Base-by-base conservation (phyloP, 1,140 invertebrate genomes). In the Eriosoma lanigerum region DNA sequence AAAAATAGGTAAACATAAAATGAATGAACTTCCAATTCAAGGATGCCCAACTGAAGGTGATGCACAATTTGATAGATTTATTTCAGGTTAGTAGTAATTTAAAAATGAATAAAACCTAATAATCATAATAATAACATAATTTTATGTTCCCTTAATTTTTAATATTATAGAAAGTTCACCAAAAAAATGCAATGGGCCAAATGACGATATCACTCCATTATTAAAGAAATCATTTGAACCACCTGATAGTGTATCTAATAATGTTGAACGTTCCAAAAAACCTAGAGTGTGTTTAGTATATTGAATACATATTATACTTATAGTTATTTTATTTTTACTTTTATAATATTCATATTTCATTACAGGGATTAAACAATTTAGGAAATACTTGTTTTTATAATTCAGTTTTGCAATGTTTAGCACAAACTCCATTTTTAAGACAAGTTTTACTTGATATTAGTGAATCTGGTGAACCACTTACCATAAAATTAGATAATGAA, bases 361-460 rank as follows among this genome's bases (percentile, higher is more conserved):
- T 72, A 62, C 81, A 90, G 87, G 94, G 94, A 17, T 86, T 96
- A 70, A 86, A 86, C 52, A 98, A 98, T 89, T 88, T 98, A 85
- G 96, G 96, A 80, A 97, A 98, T 85, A 98, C 96, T 1, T 98
- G 96, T 86, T 98, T 97, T 87, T 97, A 97, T 84, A 98, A 98
- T 88, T 93, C 96, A 56, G 94, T 98, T 5, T 90, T 98, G 88
- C 96, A 98, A 85, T 94, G 93, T 86, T 87, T 98, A 81, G 92
- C 91, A 24, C 94, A 95, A 85, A 96, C 95, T 19, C 92, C 93
- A 26, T 93, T 91, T 85, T 88, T 98, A 60, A 87, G 92, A 50
- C 86, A 90, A 83, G 88, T 93, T 24, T 87, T 96, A 66, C 88
- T 91, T 83, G 89, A 93, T 86, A 88, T 93, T 82, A 88, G 89